phyloP scores from a whole-genome alignment of 2,797 vertebrate species.

The Synanceia verrucosa region DNA sequence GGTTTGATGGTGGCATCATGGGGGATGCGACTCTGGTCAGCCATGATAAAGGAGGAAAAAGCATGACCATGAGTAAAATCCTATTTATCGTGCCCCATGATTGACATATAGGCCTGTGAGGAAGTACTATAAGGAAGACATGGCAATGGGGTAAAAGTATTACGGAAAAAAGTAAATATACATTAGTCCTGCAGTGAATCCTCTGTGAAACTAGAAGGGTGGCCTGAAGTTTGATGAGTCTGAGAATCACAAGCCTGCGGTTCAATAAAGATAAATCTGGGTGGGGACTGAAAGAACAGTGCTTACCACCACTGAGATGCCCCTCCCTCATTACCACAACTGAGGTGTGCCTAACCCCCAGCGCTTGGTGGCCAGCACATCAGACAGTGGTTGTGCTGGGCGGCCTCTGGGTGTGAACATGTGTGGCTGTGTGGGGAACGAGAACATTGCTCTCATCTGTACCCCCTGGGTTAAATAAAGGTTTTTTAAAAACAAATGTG shows the following conservation, averaged over 20 bases:
- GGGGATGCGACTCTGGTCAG: too few species aligned
- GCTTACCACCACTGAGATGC: neutral
- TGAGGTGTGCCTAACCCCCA: neutral
- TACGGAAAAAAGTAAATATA: too few species aligned
- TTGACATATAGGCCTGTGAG: too few species aligned
- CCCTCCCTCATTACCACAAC: slow-evolving; percentile 37
- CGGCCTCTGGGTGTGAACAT: slow-evolving; percentile 15
- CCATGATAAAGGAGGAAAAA: too few species aligned
- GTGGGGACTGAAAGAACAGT: slow-evolving; percentile 2
- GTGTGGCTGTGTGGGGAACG: slow-evolving; percentile 17
- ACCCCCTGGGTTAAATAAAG: neutral
- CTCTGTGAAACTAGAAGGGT: neutral
- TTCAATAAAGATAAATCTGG: slow-evolving; percentile 9
- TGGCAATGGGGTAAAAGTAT: too few species aligned
- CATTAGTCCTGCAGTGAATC: neutral
- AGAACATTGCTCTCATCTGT: slow-evolving; percentile 4
- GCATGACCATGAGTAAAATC: too few species aligned
- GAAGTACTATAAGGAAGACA: too few species aligned
- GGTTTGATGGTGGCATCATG: too few species aligned
- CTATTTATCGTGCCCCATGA: too few species aligned
- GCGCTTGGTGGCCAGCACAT: slow-evolving; percentile 21
- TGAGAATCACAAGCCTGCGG: neutral
- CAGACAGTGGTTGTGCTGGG: slow-evolving; percentile 21
- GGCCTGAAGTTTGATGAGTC: slow-evolving; percentile 3
- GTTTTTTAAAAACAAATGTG: neutral